Evolutionary conservation across 2,797 vertebrate species (phyloP), one percentile per base, ranked within the genome.

Genomic region (Pitangus sulphuratus): DNA sequence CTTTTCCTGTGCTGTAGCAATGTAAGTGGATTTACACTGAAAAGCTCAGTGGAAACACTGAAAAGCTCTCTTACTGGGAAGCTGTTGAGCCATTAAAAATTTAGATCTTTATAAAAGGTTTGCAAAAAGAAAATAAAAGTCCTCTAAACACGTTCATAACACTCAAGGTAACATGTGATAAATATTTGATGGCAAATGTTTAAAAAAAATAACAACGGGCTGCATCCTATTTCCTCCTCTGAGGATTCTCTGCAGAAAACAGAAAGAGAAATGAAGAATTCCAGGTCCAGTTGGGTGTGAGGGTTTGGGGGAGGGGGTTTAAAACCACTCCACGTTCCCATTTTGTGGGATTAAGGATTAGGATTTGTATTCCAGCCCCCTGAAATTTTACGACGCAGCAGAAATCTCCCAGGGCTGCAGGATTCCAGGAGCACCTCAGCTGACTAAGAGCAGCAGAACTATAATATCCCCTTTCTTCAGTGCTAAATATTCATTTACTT

Each of bases 401-500:
- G 86, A 93, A 95, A 93, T 7, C 72, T 65, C 74, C 42, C 44
- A 40, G 6, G 72, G 47, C 51, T 66, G 30, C 5, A 21, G 53
- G 19, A 40, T 88, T 94, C 66, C 35, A 92, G 83, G 65, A 95
- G 83, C 50, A 84, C 66, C 74, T 76, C 60, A 60, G 60, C 87
- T 82, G 69, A 76, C 94, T 87, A 47, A 37, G 26, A 84, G 65
- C 61, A 83, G 1, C 9, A 89, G 25, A 96, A 57, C 58, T 40
- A 31, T 40, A 40, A 89, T 15, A 66, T 71, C 50, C 82, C n/a
- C 66, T 82, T 82, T 53, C 57, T 64, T 26, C 65, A 87, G 31
- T 75, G 80, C 85, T 94, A 75, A 80, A 88, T 94, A 68, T 87
- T 89, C 28, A 91, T 87, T 89, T 92, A 77, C 45, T 89, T 79